Conservation (phyloP, 2,888 invertebrate species). For the Platynereis dumerilii region DNA sequence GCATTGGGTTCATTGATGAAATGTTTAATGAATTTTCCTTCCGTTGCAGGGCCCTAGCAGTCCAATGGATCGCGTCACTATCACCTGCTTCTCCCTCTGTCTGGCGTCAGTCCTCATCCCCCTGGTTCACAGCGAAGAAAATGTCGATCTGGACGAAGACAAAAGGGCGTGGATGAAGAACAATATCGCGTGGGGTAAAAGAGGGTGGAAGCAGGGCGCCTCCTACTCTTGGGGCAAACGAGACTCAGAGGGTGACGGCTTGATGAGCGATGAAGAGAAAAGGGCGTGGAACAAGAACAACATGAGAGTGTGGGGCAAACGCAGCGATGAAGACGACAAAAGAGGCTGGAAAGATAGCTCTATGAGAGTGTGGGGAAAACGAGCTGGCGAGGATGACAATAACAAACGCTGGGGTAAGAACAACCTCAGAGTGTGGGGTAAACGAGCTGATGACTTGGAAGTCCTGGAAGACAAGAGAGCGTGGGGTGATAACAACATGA, state of each 20-base stretch:
- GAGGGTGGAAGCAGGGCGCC: slow-evolving; percentile 11
- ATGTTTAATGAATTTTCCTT: no score
- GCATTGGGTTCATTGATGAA: no score
- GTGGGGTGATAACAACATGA: slow-evolving; percentile 27
- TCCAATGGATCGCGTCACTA: no score
- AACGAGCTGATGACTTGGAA: slow-evolving; percentile 15
- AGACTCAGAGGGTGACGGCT: slow-evolving; percentile 8
- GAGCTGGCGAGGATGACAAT: slow-evolving; percentile 9
- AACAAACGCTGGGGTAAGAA: slow-evolving; percentile 25
- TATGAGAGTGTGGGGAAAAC: slow-evolving; percentile 34
- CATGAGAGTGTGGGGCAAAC: slow-evolving; percentile 29
- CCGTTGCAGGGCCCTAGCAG: no score
- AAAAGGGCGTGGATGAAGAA: slow-evolving; percentile 19
- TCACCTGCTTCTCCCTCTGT: no score
- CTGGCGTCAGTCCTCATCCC: no score
- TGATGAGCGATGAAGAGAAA: slow-evolving; percentile 24
- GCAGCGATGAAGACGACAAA: slow-evolving; percentile 21
- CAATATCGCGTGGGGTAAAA: slow-evolving; percentile 24
- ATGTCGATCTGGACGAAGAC: slow-evolving; percentile 8
- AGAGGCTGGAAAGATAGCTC: slow-evolving; percentile 22
- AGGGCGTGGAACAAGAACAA: slow-evolving; percentile 23
- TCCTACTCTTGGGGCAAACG: slow-evolving; percentile 28
- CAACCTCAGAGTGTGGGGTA: slow-evolving; percentile 22
- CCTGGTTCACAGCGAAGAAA: not conserved
- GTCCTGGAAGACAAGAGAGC: slow-evolving; percentile 20